Evolutionary conservation across 2,888 invertebrate genomes (phyloP), one percentile per base, ranked within the genome.

Genomic region (Liodrosophila aerea): DNA sequence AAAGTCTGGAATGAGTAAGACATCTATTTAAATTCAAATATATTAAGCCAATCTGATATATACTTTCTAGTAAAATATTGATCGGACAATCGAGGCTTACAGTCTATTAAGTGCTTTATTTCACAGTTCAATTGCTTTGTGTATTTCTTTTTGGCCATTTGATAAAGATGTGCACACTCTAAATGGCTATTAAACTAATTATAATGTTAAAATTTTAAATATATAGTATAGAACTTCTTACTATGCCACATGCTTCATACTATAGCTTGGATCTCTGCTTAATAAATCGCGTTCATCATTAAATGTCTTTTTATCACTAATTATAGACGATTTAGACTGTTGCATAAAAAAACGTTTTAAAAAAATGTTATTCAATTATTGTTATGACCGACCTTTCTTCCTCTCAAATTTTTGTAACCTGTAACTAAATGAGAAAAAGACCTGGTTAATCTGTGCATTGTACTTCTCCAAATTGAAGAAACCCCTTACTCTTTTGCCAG

Each of bases 211-310:
- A n/a, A n/a, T n/a, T n/a, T n/a, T n/a, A n/a, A n/a, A n/a, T n/a
- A n/a, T n/a, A n/a, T n/a, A n/a, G 4, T 7, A 1, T 3, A n/a
- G 1, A 11, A 11, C 2, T 1, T 52, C 63, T 51, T 39, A 75
- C 83, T 78, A 78, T 1, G 43, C 31, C 2, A 82, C 37, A 12
- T 64, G 43, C 43, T 53, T 33, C 1, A 78, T 43, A 0, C 53
- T 50, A 18, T 59, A 76, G 27, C 76, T 82, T 8, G 76, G 76
- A 34, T 82, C 56, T 1, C 7, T 12, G 13, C 83, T 76, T 7
- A 16, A 13, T 8, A 61, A 0, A 11, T 78, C 67, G 4, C 13
- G 34, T 0, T 39, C 2, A 27, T 82, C 83, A 0, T 34, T 7
- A 3, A 37, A 40, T 1, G 1, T n/a, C 0, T n/a, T n/a, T 39